Evolutionary conservation across 2,888 invertebrate genomes (phyloP).

Genomic region (Emmelina monodactyla): DNA sequence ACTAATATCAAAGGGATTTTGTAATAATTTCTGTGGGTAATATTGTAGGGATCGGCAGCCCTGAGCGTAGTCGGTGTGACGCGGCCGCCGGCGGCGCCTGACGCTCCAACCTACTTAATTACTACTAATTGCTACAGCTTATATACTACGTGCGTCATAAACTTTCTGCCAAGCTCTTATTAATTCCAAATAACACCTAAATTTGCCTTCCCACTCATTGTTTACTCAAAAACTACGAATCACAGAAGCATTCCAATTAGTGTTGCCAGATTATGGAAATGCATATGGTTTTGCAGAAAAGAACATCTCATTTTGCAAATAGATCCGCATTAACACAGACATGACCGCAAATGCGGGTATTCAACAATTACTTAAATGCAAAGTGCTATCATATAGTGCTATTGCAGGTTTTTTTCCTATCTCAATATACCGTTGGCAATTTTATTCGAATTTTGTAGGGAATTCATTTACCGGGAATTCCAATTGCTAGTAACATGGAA

Average conservation of each 20-base stretch:
- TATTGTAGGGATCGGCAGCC: background rate
- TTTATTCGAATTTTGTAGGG: constrained; percentile 35
- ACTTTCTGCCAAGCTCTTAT: constrained; percentile 39
- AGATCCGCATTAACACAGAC: constrained; percentile 32
- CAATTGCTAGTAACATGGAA: constrained; percentile 32
- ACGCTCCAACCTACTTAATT: constrained; percentile 52
- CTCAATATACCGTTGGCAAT: constrained; percentile 40
- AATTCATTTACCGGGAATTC: constrained; percentile 27
- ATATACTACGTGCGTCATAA: constrained; percentile 46
- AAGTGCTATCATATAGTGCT: constrained; percentile 34
- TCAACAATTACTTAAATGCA: constrained; percentile 39
- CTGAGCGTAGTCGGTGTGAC: constrained; percentile 19
- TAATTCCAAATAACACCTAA: constrained; percentile 37
- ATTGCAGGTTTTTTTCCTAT: constrained; percentile 16
- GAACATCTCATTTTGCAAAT: constrained; percentile 25
- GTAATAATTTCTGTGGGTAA: too few species aligned
- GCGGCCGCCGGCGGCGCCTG: constrained; percentile 30
- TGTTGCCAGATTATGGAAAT: background rate
- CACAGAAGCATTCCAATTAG: background rate
- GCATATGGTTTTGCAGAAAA: background rate
- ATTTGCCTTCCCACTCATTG: constrained; percentile 20
- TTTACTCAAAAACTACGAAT: background rate
- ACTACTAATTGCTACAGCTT: constrained; percentile 55
- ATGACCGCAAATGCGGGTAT: constrained; percentile 17
- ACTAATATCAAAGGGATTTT: too few species aligned